Evolutionary conservation across 2,113 vertebrate species (phyloP).

Genomic region (Pterophyllum scalare): DNA sequence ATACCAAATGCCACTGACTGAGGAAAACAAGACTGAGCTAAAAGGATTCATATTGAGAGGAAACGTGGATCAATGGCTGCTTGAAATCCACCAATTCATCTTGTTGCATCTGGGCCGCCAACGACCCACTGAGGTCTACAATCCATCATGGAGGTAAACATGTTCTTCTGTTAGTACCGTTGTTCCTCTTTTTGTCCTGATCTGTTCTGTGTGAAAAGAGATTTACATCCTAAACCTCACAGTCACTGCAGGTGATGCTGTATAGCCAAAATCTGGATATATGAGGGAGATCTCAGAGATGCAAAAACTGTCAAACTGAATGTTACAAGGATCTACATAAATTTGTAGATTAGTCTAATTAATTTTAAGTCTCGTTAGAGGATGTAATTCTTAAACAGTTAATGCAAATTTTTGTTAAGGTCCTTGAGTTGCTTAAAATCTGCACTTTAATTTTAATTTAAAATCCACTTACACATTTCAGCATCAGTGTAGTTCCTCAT

Average conservation of each 20-base stretch:
- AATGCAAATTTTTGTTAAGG: rapidly evolving
- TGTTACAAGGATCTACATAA: rapidly evolving
- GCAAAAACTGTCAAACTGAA: too few species aligned
- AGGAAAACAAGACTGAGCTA: slow-evolving; percentile 66
- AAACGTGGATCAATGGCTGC: slow-evolving; percentile 81
- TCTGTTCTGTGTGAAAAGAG: rapidly evolving
- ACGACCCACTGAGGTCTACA: slow-evolving; percentile 57
- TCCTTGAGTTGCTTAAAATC: background rate
- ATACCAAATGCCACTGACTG: slow-evolving; percentile 79
- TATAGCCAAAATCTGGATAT: background rate
- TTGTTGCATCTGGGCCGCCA: slow-evolving; percentile 75
- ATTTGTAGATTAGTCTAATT: background rate
- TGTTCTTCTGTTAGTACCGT: background rate
- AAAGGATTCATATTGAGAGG: slow-evolving; percentile 76
- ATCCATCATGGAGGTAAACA: slow-evolving; percentile 80
- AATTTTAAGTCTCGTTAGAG: background rate
- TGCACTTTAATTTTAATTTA: background rate
- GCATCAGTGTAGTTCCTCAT: background rate
- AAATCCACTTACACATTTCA: background rate
- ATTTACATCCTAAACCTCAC: rapidly evolving
- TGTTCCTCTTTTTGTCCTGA: rapidly evolving
- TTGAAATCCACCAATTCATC: slow-evolving; percentile 89
- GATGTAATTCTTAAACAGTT: background rate
- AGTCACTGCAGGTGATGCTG: background rate
- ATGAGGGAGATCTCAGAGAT: background rate